Evolutionary conservation across 2,113 vertebrate genomes (phyloP), one percentile per base, ranked within the genome.

Genomic region (Vicugna pacos): DNA sequence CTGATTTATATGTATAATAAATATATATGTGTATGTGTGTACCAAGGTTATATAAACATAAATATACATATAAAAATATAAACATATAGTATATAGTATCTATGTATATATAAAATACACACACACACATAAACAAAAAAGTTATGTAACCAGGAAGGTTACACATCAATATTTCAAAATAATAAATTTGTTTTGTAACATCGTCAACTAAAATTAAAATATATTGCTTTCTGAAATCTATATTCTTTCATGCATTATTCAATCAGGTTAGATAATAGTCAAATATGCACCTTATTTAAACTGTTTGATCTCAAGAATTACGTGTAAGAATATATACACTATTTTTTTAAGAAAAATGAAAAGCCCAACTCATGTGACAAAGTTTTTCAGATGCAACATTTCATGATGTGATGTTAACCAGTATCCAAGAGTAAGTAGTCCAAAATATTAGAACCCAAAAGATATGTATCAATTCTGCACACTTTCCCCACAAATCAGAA

Each of bases 321-420:
- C 9, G 26, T 62, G 5, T 70, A 15, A 70, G 56, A 50, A 32
- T 54, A 82, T 42, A 26, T 32, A 67, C 1, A 3, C 12, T 54
- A 60, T 65, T 46, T 60, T 93, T 76, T 87, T 69, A 69, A 88
- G 52, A 84, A 88, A 88, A 58, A 69, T 69, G 38, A 76, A 60
- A 85, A 35, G 22, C 2, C 24, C 15, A 73, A 73, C 13, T 80
- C 88, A 65, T 35, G 79, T 56, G 46, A 64, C 54, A 64, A 83
- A 7, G 4, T 81, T 88, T 76, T 28, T 50, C 35, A 70, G 54
- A 26, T 38, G 62, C 13, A 67, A 22, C 48, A 65, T 5, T 62
- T 87, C 82, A 42, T 42, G 38, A 42, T 42, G 30, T 60, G 9
- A 30, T 77, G 91, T 52, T 94, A 76, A 12, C n/a, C 22, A 64